Evolutionary conservation across 2,888 invertebrate genomes (phyloP).

Genomic region (Elegia similella): DNA sequence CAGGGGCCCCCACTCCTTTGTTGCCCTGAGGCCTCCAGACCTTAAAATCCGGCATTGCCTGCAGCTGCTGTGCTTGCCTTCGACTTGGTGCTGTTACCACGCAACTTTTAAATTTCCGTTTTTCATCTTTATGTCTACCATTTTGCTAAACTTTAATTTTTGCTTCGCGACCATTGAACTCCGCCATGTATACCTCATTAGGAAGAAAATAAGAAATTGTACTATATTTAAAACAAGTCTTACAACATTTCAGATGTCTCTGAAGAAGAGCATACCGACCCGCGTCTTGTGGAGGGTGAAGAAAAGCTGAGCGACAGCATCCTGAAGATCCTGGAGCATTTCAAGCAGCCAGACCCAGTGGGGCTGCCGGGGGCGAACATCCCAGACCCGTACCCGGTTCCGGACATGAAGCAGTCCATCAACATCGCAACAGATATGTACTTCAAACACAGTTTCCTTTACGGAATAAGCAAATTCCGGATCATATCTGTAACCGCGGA

Average conservation of each 20-base stretch:
- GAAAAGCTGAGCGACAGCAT: constrained; percentile 88
- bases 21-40: too few species aligned
- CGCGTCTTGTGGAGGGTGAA: constrained; percentile 67
- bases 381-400: constrained; percentile 90
- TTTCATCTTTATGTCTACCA: too few species aligned
- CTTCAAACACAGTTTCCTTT: constrained; percentile 86
- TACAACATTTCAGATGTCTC: constrained; percentile 31
- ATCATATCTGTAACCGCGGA: constrained; percentile 87
- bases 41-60: too few species aligned
- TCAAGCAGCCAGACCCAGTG: constrained; percentile 89
- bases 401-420: constrained; percentile 87
- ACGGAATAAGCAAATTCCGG: constrained; percentile 90
- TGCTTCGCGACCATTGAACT: too few species aligned
- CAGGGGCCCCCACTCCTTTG: too few species aligned
- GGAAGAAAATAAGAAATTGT: too few species aligned
- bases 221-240: too few species aligned
- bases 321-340: constrained; percentile 87
- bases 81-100: too few species aligned
- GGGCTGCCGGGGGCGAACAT: constrained; percentile 90
- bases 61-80: too few species aligned
- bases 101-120: too few species aligned
- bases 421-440: constrained; percentile 86
- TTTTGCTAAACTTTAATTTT: too few species aligned
- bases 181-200: too few species aligned
- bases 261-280: constrained; percentile 33